Conservation (phyloP, 2,113 vertebrate species). For the Cyanoliseus patagonus region DNA sequence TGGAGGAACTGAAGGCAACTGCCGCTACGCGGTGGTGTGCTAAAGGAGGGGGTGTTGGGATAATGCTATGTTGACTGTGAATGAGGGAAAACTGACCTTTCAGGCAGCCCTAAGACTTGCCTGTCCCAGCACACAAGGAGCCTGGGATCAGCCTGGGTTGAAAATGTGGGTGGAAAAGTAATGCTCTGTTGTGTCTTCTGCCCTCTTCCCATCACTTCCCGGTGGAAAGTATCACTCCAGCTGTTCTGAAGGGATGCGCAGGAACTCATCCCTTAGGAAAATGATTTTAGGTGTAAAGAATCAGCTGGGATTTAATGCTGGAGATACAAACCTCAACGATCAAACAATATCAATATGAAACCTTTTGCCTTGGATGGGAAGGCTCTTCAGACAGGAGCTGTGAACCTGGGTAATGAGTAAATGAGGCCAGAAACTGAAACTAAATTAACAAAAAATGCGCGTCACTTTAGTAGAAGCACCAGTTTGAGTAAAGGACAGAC, state of each 20-base stretch:
- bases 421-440: conserved; percentile 52
- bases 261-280: neutral
- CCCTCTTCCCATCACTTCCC: neutral
- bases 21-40: neutral
- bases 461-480: neutral
- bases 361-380: neutral
- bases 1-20: neutral
- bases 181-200: neutral
- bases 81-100: neutral
- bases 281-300: neutral
- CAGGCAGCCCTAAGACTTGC: neutral
- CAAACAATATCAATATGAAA: neutral
- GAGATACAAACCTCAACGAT: neutral
- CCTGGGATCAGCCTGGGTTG: neutral
- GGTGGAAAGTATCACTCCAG: neutral
- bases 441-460: neutral
- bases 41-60: neutral
- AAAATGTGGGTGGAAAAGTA: accelerated
- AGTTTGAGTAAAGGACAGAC: neutral
- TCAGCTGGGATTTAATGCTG: neutral
- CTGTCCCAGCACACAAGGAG: accelerated
- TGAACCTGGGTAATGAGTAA: neutral
- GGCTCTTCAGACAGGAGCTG: neutral
- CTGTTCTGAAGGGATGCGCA: neutral
- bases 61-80: neutral